Conservation (phyloP, 2,113 vertebrate genomes). For the Leucopsar rothschildi region DNA sequence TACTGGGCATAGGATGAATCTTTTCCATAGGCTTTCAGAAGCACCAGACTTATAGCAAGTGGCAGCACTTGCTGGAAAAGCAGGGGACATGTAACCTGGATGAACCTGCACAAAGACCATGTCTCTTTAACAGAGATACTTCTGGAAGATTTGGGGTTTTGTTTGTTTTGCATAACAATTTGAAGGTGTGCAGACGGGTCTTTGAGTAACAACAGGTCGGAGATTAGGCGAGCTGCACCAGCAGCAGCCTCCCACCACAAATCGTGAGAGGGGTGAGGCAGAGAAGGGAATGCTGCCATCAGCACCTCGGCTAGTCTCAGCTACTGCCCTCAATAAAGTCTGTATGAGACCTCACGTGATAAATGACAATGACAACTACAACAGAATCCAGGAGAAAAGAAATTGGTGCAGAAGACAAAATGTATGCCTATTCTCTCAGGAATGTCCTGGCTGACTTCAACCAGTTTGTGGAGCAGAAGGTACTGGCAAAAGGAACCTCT, state of each 20-base stretch:
- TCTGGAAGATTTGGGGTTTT: not conserved
- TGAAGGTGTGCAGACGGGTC: not conserved
- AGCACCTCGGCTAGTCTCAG: not conserved
- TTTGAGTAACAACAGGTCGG: not conserved
- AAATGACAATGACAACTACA: not conserved
- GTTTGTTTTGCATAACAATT: not conserved
- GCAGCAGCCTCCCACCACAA: not conserved
- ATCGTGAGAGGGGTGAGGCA: accelerated
- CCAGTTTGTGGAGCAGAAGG: not conserved
- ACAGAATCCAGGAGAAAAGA: not conserved
- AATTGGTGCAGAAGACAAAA: not conserved
- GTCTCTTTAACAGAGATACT: not conserved
- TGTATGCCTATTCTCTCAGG: not conserved
- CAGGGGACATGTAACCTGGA: not conserved
- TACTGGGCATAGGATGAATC: not conserved
- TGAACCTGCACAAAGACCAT: not conserved
- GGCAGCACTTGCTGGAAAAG: not conserved
- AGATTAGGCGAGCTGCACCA: not conserved
- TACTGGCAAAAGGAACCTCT: not conserved
- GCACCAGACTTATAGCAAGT: not conserved
- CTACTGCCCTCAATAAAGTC: not conserved
- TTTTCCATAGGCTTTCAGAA: not conserved
- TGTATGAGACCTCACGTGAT: accelerated
- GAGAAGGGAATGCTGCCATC: not conserved
- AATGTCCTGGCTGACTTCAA: not conserved